Base-by-base conservation (phyloP, 2,888 invertebrate genomes). In the Plemyria rubiginata region DNA sequence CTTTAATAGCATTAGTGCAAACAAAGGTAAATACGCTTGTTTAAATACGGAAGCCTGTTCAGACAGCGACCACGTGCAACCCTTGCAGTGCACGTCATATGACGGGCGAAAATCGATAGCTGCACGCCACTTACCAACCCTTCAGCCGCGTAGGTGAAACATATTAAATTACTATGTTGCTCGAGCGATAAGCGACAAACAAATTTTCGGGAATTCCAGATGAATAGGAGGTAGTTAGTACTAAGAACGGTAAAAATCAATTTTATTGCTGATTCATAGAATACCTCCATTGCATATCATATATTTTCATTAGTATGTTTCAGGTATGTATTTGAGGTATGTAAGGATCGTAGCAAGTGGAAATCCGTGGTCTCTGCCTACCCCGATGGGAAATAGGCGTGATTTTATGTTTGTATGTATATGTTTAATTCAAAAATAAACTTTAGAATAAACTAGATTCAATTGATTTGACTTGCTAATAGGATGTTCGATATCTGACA, bases 91-190 rank as follows among this genome's bases (percentile, higher is more conserved):
- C 69, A 67, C 63, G 65, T n/a, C 66, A 54, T 70, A 58, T 64
- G 69, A 65, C 64, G 72, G 65, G 67, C 56, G 63, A 68, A 72
- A 75, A 76, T 75, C 75, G 65, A 76, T 76, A 73, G 53, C 32
- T 54, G 68, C 69, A 65, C 66, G 67, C 57, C 60, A 67, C 62
- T 66, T 57, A 60, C 65, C 66, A 65, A 61, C 63, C 66, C 66
- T 54, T 43, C 22, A 40, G 60, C 1, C 41, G 41, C n/a, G 52
- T 52, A 52, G 28, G 45, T 54, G 51, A 48, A 58, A 65, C 67
- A 70, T 70, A 72, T 71, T 70, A 66, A 66, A 71, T 72, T 71
- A 72, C 72, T 16, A 36, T 48, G 56, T 66, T 54, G 68, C 48
- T 52, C 56, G 62, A 63, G 65, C 56, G 57, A 61, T 61, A 49